phyloP scores from a whole-genome alignment of 1,140 invertebrate species.

The Camponotus pennsylvanicus region DNA sequence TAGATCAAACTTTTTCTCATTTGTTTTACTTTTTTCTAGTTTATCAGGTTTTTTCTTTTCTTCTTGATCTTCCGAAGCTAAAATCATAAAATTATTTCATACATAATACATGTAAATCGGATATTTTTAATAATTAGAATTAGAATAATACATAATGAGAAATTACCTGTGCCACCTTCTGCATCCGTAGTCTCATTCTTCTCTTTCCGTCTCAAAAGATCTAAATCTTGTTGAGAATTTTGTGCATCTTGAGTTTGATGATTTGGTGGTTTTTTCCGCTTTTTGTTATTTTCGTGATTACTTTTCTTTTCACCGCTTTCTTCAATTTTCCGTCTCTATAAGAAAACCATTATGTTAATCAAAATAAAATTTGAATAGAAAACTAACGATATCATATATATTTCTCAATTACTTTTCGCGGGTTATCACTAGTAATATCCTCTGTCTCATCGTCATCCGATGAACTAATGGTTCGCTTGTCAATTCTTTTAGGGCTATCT shows the following conservation, averaged over 20 bases:
- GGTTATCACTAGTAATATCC: constrained; percentile 74
- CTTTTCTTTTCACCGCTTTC: constrained; percentile 82
- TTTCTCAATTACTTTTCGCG: constrained; percentile 77
- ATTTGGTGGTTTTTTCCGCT: constrained; percentile 79
- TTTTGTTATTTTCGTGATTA: constrained; percentile 81
- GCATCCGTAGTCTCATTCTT: constrained; percentile 81
- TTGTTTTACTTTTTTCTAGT: constrained; percentile 70
- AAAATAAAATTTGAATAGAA: neutral
- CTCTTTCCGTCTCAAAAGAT: constrained; percentile 80
- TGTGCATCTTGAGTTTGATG: constrained; percentile 66
- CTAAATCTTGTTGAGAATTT: constrained; percentile 80
- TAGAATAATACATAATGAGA: neutral
- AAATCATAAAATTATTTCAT: constrained; percentile 33
- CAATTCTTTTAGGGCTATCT: constrained; percentile 80
- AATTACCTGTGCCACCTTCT: constrained; percentile 71
- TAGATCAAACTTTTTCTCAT: constrained; percentile 81
- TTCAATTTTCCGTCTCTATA: constrained; percentile 83
- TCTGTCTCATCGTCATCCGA: constrained; percentile 81
- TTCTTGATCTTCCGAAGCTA: constrained; percentile 78
- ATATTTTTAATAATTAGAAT: constrained; percentile 29
- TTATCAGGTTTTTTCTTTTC: constrained; percentile 82
- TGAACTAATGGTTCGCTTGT: constrained; percentile 79
- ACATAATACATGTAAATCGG: neutral
- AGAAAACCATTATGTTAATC: constrained; percentile 39
- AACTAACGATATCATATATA: constrained; percentile 9